Conservation (phyloP, 2,113 vertebrate genomes). For the Cyanoderma ruficeps region DNA sequence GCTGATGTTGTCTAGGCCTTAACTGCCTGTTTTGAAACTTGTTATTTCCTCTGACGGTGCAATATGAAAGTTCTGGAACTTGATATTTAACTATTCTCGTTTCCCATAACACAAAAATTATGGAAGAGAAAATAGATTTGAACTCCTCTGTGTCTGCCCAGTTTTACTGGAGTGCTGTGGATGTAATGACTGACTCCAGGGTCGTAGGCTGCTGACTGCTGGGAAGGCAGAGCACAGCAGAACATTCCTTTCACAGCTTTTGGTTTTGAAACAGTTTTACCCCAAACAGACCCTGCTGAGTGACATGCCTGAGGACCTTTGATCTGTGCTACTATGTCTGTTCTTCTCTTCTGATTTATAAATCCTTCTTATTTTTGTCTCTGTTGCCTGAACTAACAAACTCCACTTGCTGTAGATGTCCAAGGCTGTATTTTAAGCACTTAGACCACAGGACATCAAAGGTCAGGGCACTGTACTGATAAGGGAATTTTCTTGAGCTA, state of each 20-base stretch:
- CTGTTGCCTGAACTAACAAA: constrained; percentile 39
- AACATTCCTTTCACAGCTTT: neutral
- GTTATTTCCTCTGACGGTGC: neutral
- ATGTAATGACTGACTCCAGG: neutral
- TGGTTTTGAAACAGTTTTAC: neutral
- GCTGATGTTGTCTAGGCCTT: neutral
- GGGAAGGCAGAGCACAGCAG: neutral
- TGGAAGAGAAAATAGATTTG: neutral
- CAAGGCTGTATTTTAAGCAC: constrained; percentile 14
- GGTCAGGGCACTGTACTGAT: constrained; percentile 28
- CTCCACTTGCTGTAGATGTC: neutral
- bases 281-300: neutral
- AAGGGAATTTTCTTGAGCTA: constrained; percentile 48
- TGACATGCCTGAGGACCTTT: neutral
- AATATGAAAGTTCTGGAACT: neutral
- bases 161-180: neutral
- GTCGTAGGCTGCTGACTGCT: neutral
- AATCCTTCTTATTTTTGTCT: neutral
- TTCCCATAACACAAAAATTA: neutral
- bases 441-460: neutral
- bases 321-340: neutral
- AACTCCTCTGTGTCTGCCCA: neutral
- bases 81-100: neutral
- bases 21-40: neutral
- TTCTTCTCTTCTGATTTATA: neutral